Base-by-base conservation (phyloP, 2,888 invertebrate genomes). In the Drosophila mulleri region DNA sequence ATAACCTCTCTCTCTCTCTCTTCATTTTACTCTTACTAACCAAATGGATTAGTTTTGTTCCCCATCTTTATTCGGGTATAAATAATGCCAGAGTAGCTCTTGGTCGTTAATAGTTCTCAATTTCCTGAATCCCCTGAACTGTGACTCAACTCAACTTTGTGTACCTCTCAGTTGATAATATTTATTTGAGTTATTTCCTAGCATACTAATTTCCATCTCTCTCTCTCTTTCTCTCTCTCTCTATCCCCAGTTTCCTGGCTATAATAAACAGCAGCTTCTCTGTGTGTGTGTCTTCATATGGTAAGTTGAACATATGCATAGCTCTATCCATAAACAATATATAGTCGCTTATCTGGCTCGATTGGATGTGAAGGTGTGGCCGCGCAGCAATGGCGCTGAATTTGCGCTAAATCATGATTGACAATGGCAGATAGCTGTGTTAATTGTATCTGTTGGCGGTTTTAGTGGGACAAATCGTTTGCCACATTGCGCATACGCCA, bases 401-500 rank as follows among this genome's bases (percentile, higher is more conserved):
- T 47, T 18, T 2, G 37, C 42, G 48, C 56, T 64, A 70, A 67
- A 77, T 70, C 66, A 64, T 70, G 77, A 79, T 70, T 75, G 79
- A 63, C 60, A 61, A 20, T 42, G 16, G 20, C 60, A 70, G 78
- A 73, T 75, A 72, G 52, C 67, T 64, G 58, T 64, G 61, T 78
- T 75, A 79, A 79, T 74, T 78, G 62, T 70, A 60, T 65, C 74
- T 59, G 57, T 62, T 57, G 64, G 69, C 48, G 69, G 64, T 60
- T 50, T 67, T 57, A 50, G 48, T 37, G 2, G 35, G 60, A 67
- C 79, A 79, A 79, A 79, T 80, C 62, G 77, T 53, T 69, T 57
- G 65, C 32, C 65, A 67, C 57, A 71, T 76, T 60, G 69, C 72
- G 68, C 68, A 76, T 78, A 73, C 78, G 79, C 72, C 82, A 72